Evolutionary conservation across 2,888 invertebrate species (phyloP).

Genomic region (Acanthopleura granulata): DNA sequence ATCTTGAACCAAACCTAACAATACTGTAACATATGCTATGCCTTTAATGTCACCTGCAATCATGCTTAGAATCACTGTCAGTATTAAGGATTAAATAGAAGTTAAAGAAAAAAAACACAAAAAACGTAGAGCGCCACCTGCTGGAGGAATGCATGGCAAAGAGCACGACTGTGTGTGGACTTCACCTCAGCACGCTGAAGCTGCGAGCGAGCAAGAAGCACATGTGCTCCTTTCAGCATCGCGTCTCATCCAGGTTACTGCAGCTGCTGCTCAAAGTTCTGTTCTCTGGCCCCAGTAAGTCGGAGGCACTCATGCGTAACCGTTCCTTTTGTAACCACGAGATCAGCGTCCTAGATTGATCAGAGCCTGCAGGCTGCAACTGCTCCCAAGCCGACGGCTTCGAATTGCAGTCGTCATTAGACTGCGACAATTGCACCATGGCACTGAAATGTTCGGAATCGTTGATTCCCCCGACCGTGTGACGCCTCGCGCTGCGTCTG

Average conservation of each 20-base stretch:
- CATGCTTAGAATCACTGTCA: too few relatives aligned
- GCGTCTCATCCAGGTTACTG: conserved; percentile 11
- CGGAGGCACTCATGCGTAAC: conserved; percentile 69
- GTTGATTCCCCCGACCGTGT: conserved; percentile 94
- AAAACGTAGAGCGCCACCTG: too few relatives aligned
- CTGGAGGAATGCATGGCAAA: too few relatives aligned
- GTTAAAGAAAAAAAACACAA: too few relatives aligned
- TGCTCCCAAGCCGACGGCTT: conserved; percentile 65
- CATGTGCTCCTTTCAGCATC: background rate
- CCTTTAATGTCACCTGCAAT: too few relatives aligned
- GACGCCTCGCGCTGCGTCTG: conserved; percentile 75
- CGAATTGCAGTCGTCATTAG: conserved; percentile 30
- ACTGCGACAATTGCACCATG: conserved; percentile 39
- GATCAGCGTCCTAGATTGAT: conserved; percentile 49
- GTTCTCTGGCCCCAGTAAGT: conserved; percentile 31
- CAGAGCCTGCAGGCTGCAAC: conserved; percentile 56
- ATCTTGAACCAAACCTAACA: too few relatives aligned
- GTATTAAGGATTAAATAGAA: too few relatives aligned
- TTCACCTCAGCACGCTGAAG: too few relatives aligned
- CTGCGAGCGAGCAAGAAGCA: too few relatives aligned
- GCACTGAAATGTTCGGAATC: conserved; percentile 79
- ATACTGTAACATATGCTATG: too few relatives aligned
- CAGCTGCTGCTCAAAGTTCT: conserved; percentile 16
- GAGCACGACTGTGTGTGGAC: too few relatives aligned
- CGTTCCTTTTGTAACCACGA: conserved; percentile 72